Conservation (phyloP, 2,888 invertebrate species). For the Camponotus fellah region DNA sequence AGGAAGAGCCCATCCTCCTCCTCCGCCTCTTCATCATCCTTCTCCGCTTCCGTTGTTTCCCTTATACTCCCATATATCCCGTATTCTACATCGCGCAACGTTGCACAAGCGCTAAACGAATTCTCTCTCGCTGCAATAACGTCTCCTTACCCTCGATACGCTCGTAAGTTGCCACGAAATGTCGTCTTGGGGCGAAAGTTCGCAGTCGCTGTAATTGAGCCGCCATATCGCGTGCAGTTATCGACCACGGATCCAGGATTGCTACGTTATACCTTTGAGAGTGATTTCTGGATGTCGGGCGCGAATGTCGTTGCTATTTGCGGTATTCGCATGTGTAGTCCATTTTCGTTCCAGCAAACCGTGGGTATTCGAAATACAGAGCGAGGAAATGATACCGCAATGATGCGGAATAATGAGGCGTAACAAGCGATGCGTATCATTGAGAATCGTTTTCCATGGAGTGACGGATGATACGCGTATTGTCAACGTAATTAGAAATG, state of each 20-base stretch:
- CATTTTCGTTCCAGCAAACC: slow-evolving; percentile 25
- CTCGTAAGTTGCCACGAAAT: slow-evolving; percentile 58
- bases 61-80: not conserved
- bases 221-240: slow-evolving; percentile 51
- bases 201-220: slow-evolving; percentile 54
- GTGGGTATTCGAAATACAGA: not conserved
- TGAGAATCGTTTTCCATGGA: not conserved
- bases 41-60: slow-evolving; percentile 1
- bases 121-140: slow-evolving; percentile 30
- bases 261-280: slow-evolving; percentile 51
- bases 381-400: not conserved
- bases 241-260: slow-evolving; percentile 42
- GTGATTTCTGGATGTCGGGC: slow-evolving; percentile 50
- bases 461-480: not conserved
- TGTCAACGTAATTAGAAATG: not conserved
- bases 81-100: not conserved
- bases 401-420: not conserved
- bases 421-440: slow-evolving; percentile 7
- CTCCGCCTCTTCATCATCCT: not conserved
- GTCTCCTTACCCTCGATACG: slow-evolving; percentile 54
- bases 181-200: slow-evolving; percentile 57
- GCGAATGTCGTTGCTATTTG: slow-evolving; percentile 16
- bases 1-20: not conserved
- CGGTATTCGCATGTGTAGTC: slow-evolving; percentile 31
- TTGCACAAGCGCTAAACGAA: slow-evolving; percentile 31